A percentile compares a stretch with the other conserved stretches of the same genome.
Evolutionary conservation across 2,113 vertebrate species (phyloP).

Genomic region (Ascaphus truei): DNA sequence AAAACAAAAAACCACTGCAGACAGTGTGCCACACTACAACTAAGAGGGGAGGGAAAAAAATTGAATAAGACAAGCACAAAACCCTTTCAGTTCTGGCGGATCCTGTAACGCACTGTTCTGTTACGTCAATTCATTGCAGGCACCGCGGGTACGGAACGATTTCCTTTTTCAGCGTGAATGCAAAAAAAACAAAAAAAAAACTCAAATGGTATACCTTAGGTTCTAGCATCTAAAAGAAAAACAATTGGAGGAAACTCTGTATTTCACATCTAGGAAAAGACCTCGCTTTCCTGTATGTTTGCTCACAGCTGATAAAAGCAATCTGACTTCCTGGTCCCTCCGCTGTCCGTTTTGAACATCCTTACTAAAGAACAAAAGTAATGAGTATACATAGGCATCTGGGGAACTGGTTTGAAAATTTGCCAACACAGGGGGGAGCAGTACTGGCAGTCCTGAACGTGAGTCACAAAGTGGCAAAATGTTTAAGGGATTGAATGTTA

Average conservation of each 20-base stretch:
- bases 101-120: too few relatives aligned
- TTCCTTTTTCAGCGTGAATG: too few relatives aligned
- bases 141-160: not conserved
- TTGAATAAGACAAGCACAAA: too few relatives aligned
- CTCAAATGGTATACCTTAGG: not conserved
- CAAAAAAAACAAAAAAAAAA: not conserved
- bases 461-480: too few relatives aligned
- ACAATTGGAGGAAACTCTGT: constrained; percentile 63
- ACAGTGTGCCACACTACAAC: too few relatives aligned
- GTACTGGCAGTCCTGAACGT: too few relatives aligned
- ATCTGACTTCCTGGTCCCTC: constrained; percentile 53
- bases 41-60: too few relatives aligned
- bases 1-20: too few relatives aligned
- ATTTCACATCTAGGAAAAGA: constrained; percentile 50
- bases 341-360: constrained; percentile 55
- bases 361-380: constrained; percentile 41
- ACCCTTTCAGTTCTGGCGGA: too few relatives aligned
- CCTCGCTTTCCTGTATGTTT: constrained; percentile 59
- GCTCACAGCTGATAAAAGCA: constrained; percentile 56
- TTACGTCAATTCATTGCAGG: too few relatives aligned
- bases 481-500: too few relatives aligned
- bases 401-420: not conserved
- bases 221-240: constrained; percentile 48
- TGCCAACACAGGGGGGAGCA: too few relatives aligned
- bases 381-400: constrained; percentile 29